phyloP scores from a whole-genome alignment of 1,140 invertebrate genomes.

The Danaus plexippus region DNA sequence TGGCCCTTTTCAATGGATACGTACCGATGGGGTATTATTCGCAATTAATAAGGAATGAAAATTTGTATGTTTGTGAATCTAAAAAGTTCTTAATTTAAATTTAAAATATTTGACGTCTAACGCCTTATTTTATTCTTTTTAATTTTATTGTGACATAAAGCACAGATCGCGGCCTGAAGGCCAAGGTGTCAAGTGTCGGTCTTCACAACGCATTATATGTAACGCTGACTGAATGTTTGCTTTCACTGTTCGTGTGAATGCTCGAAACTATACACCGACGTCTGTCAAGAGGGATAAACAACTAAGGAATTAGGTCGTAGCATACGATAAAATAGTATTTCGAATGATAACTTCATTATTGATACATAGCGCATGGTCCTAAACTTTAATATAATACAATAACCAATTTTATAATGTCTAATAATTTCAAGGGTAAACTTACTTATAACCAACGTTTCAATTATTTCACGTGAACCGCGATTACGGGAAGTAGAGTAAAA shows the following conservation, averaged over 20 bases:
- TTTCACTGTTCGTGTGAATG: conserved; percentile 52
- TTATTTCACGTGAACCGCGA: no score
- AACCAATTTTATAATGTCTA: no score
- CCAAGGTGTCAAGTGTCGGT: conserved; percentile 57
- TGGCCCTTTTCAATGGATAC: conserved; percentile 4
- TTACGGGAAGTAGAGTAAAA: no score
- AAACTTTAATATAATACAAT: no score
- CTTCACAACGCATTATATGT: conserved; percentile 50
- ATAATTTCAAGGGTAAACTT: no score
- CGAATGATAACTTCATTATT: no score
- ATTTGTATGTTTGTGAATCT: no score
- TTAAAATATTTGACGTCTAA: not conserved
- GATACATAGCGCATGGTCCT: no score
- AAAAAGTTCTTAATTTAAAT: not conserved
- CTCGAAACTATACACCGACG: conserved; percentile 55
- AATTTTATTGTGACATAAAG: no score
- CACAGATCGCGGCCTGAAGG: conserved; percentile 20
- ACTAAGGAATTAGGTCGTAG: conserved; percentile 26
- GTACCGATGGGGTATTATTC: not conserved
- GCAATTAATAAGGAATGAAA: not conserved
- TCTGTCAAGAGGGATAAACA: conserved; percentile 25
- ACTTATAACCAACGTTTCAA: no score
- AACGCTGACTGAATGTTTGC: conserved; percentile 55
- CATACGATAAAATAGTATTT: conserved; percentile 6
- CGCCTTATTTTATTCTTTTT: not conserved